Base-by-base conservation (phyloP, 2,888 invertebrate species). In the Phyllotreta cruciferae region DNA sequence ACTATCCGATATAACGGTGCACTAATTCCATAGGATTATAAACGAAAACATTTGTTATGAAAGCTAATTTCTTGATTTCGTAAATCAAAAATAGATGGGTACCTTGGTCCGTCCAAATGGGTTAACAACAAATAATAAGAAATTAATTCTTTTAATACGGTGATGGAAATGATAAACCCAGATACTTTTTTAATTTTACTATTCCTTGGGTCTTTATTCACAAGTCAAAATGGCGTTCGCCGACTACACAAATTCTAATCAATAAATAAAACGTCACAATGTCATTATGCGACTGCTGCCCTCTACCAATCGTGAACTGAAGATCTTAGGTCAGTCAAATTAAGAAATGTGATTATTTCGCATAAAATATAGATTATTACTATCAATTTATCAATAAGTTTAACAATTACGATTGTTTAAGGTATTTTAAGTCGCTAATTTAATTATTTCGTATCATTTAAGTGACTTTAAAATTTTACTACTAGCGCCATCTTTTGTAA, bases 101-200 rank as follows among this genome's bases (percentile, higher is more conserved):
- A 90, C 90, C 89, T 90, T 88, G 90, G 90, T 90, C 88, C 90
- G 89, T 89, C 87, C 89, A 86, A 87, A 86, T 88, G 86, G 86
- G 86, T 88, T 84, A 83, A 79, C 75, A 76, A 75, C 74, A 78
- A 79, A 78, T 73, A 79, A 81, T 78, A 78, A 80, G 76, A 79
- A 81, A 82, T 78, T 74, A 77, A 78, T 75, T 76, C 78, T 72
- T 76, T 77, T 71, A 66, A 75, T 74, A 70, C 72, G 73, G 76
- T 76, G 76, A 72, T 73, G 73, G 80, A 79, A 80, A 80, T 80
- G 81, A 82, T 82, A 81, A 77, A 79, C 79, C 80, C 79, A 77
- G 81, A 82, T 81, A 79, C 35, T 58, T 60, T 58, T 24, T 24
- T 41, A 37, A 49, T 50, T 38, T 50, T 38, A 36, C 58, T 58